Conservation (phyloP, 2,797 vertebrate genomes). For the Phataginus tetradactyla region DNA sequence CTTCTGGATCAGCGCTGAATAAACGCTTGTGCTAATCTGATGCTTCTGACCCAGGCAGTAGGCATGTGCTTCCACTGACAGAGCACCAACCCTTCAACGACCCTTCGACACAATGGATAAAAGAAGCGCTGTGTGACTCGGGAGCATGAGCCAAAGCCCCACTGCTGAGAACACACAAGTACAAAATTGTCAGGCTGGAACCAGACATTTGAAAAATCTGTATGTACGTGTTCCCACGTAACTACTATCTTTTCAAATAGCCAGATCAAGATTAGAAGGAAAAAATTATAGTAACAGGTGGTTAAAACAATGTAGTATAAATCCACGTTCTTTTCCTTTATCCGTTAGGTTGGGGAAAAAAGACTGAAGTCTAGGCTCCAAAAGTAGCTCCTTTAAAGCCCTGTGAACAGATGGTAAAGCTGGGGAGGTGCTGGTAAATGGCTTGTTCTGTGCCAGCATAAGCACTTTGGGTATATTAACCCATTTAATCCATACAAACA, state of each 20-base stretch:
- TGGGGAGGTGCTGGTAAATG: neutral
- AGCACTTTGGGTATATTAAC: neutral
- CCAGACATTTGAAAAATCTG: conserved; percentile 6
- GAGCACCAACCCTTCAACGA: conserved; percentile 35
- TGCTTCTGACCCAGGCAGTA: conserved; percentile 19
- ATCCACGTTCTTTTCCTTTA: neutral
- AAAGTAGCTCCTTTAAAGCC: neutral
- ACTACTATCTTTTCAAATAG: conserved; percentile 21
- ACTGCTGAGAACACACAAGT: neutral
- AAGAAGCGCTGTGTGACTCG: neutral
- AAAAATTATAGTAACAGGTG: neutral
- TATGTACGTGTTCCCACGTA: neutral
- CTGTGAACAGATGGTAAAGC: neutral
- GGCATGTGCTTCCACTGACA: neutral
- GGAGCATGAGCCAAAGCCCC: neutral
- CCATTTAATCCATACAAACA: conserved; percentile 3
- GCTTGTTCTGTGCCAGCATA: neutral
- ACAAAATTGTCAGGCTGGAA: neutral
- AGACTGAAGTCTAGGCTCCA: neutral
- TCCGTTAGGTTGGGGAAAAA: neutral
- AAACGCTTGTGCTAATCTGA: conserved; percentile 6
- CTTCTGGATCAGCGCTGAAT: conserved; percentile 28
- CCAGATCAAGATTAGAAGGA: neutral
- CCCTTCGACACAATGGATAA: neutral
- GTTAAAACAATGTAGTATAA: conserved; percentile 18